Base-by-base conservation (phyloP, 2,113 vertebrate species). In the Coptodon rendalli region DNA sequence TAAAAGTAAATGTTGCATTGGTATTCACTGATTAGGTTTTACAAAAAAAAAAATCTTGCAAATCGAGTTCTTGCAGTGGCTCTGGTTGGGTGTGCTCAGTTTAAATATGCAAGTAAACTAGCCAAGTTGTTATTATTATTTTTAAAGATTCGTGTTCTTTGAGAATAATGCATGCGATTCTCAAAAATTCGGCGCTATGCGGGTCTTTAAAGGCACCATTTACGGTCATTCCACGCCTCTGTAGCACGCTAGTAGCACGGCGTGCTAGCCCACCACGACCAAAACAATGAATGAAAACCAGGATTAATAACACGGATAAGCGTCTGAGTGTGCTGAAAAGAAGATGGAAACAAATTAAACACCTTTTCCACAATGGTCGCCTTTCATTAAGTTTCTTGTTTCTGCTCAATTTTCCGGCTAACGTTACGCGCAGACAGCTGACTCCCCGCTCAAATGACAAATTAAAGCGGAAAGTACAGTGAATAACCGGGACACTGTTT, bases 251-350 rank as follows among this genome's bases (percentile, higher is more conserved):
- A 19, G 16, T 59, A 66, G 48, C 71, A 12, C 9, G 2, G 6
- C 31, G 10, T 13, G 34, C 50, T 85, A 81, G 4, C 48, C 7
- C 9, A 19, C 57, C 31, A 31, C 7, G 6, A 88, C 73, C 82
- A 92, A 85, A 93, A 86, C 83, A 89, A 90, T 93, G 82, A 89
- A 94, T 90, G 87, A 31, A 84, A 89, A 79, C n/a, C 6, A 52
- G 4, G 17, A 13, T 12, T 63, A 13, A 9, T 7, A 54, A 54
- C 45, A 63, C 13, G 7, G 5, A 27, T 27, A 76, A 45, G 38
- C 2, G 31, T 13, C 6, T 0, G 12, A 7, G 9, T 12, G 6
- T 3, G 5, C 3, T 52, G 6, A 24, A 12, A 24, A 80, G 9
- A 81, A 59, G 53, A 36, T 24, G 2, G 29, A 36, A 63, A 17